Base-by-base conservation (phyloP, 1,140 invertebrate species). In the Bombus superbus region DNA sequence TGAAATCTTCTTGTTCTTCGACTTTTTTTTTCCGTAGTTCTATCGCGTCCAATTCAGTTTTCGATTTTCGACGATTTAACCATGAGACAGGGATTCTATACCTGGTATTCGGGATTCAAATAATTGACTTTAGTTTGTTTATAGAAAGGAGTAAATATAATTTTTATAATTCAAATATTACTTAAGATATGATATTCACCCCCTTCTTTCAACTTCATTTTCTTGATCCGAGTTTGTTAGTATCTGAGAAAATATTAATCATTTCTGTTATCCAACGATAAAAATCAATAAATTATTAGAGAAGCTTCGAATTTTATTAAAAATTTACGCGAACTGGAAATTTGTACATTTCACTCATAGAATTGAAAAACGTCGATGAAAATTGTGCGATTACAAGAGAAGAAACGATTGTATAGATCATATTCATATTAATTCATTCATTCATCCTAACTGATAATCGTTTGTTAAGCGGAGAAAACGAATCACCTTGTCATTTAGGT, bases 41-140 rank as follows among this genome's bases (percentile, higher is more conserved):
- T 3, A 75, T 75, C 25, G 72, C 72, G 25, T 83, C 81, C 35
- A 83, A 75, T 53, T 83, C 81, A 2, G 81, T 66, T 22, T 47
- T 83, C 59, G 81, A 75, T 8, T 75, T 75, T n/a, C 75, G 11
- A 28, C 53, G 72, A n/a, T 75, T 28, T 22, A 83, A 35, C 81
- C 71, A 83, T 9, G 35, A n/a, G 5, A 53, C 11, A 13, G 42
- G 57, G 6, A 53, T 53, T 53, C 47, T 53, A 22, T 53, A 22
- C 6, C 47, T 8, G 5, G 42, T 40, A 18, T 59, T 75, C 4
- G 22, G 28, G 11, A 28, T 38, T 59, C 79, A n/a, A 35, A 38
- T 11, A 4, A 53, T 32, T 40, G n/a, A 77, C n/a, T n/a, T 18
- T 28, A 22, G 35, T 75, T 75, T 53, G 8, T 57, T 57, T n/a